A percentile compares a stretch with the other conserved stretches of the same genome.
phyloP scores from a whole-genome alignment of 2,113 vertebrate genomes.

The Vombatus ursinus region DNA sequence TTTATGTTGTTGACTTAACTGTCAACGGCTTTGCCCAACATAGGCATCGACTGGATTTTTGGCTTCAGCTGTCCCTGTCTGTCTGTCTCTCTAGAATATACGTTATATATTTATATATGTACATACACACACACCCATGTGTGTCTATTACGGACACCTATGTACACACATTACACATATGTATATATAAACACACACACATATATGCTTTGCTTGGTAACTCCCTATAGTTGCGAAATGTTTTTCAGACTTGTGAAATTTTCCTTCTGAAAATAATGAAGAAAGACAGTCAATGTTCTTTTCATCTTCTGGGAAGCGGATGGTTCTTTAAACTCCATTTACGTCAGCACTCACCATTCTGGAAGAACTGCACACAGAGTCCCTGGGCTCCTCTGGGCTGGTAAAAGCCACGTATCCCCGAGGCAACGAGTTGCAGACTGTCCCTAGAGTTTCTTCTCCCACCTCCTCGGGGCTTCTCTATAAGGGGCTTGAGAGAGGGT shows the following conservation, averaged over 20 bases:
- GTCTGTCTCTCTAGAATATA: not conserved
- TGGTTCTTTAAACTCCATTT: slow-evolving; percentile 72
- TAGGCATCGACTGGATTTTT: slow-evolving; percentile 54
- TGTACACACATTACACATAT: not conserved
- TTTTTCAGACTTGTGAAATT: slow-evolving; percentile 60
- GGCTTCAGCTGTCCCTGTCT: slow-evolving; percentile 22
- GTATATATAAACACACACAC: not conserved
- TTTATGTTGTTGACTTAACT: slow-evolving; percentile 66
- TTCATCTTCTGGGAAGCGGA: slow-evolving; percentile 61
- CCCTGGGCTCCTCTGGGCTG: slow-evolving; percentile 55
- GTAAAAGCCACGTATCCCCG: slow-evolving; percentile 59
- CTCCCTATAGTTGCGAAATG: slow-evolving; percentile 47
- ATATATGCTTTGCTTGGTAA: slow-evolving; percentile 4
- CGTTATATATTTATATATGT: not conserved
- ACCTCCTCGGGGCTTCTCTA: slow-evolving; percentile 59
- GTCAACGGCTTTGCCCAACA: slow-evolving; percentile 57
- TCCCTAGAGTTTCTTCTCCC: slow-evolving; percentile 59
- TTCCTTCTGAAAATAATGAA: slow-evolving; percentile 61
- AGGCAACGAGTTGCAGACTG: slow-evolving; percentile 34
- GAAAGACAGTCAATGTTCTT: slow-evolving; percentile 46
- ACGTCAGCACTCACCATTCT: slow-evolving; percentile 62
- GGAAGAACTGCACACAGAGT: slow-evolving; percentile 57
- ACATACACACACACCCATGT: not conserved
- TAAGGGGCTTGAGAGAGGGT: slow-evolving; percentile 10
- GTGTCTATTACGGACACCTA: not conserved